Evolutionary conservation across 2,888 invertebrate genomes (phyloP), one percentile per base, ranked within the genome.

Genomic region (Ypsolopha sequella): DNA sequence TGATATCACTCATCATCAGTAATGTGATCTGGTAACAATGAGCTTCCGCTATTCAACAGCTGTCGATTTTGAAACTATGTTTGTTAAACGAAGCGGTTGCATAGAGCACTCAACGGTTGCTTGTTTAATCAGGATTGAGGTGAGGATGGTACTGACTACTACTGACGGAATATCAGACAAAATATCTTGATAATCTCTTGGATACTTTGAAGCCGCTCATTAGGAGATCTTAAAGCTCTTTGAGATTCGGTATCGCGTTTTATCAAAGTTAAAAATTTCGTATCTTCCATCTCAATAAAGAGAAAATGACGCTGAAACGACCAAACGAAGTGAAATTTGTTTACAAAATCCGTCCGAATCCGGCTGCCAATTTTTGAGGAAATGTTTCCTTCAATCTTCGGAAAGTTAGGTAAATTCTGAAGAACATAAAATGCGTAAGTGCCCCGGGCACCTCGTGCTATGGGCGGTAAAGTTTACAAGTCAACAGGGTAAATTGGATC

Each of bases 401-500:
- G 58, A 64, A 67, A 69, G 70, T 67, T 66, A 69, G 67, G 60
- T 63, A 71, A 66, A 58, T 55, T 66, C 67, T 68, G 66, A 63
- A 66, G 60, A 65, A 64, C 64, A 70, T 70, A 72, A 70, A 71
- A 68, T 65, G 66, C 68, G 67, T 70, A 71, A 48, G 39, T 48
- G 48, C 48, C 38, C 62, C 64, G 59, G 61, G 68, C 66, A 38
- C 48, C 38, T 62, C 64, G 59, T 61, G 68, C 66, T 69, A 68
- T 67, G 68, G 60, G 56, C 63, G 65, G 69, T 66, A 66, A 58
- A 68, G 69, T 70, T 70, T 68, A 69, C 72, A 70, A 74, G 71
- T 64, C 72, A 70, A 63, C 63, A 65, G 66, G 69, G 74, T 71
- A 79, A 79, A 80, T 80, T 80, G 78, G 75, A 76, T 82, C 80